Base-by-base conservation (phyloP, 2,113 vertebrate genomes). In the Mustela nigripes region DNA sequence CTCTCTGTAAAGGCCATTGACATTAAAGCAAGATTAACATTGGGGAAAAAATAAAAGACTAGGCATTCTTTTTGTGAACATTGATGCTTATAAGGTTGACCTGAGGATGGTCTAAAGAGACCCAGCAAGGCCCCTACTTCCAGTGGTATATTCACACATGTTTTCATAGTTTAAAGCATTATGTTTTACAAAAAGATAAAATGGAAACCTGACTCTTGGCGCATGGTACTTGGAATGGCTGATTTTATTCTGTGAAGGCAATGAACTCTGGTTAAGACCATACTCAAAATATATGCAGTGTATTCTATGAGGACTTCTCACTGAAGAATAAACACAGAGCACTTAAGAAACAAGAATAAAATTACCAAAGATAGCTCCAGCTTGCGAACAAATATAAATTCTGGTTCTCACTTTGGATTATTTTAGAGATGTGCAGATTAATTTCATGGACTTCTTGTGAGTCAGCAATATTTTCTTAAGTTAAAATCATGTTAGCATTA, bases 321-420 rank as follows among this genome's bases (percentile, higher is more conserved):
- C 31, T 50, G 42, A 39, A 48, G 58, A 45, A 58, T 39, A 85
- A 85, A 85, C 42, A 76, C 11, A 53, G 24, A 93, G 7, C 42
- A 76, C 42, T 74, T 63, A 93, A 48, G 56, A 93, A 85, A 53
- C 18, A 85, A 85, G 58, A 76, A 93, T 65, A 67, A 63, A 65
- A 53, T 53, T 7, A 53, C 60, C 19, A 86, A 56, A 56, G 28
- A 78, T 60, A 67, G 24, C 33, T 67, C 60, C n/a, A 93, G 58
- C 31, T 67, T 93, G 82, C 58, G 58, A 86, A 42, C 12, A 5
- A 93, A 18, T 42, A 56, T 78, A 56, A 33, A 78, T 93, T 78
- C 24, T 78, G n/a, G 19, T 67, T 78, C 83, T 87, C 62, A 58
- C 21, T 87, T 67, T 69, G 48, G 50, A 58, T 79, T 80, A n/a